These are phyloP conservation scores for Nomada fabriciana DNA, from an alignment of 2,888 invertebrate genomes.

Conservation along the genomic window DNA sequence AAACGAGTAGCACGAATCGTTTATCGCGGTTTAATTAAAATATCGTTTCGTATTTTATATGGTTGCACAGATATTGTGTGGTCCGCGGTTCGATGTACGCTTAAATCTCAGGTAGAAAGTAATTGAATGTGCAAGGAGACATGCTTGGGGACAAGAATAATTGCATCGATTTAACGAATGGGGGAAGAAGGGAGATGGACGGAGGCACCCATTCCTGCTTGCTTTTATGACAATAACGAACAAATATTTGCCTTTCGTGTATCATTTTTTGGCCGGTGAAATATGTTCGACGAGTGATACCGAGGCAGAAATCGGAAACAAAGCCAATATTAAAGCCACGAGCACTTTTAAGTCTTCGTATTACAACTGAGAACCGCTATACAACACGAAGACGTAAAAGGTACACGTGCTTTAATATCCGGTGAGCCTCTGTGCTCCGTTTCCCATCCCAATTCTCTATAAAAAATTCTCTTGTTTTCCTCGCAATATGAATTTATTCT, in stretches of 20 bases:
- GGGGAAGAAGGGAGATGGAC: too few species aligned
- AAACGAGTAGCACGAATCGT: background rate
- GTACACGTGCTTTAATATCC: conserved; percentile 46
- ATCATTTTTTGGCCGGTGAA: conserved; percentile 9
- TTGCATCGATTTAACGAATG: too few species aligned
- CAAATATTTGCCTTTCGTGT: background rate
- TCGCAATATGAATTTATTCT: too few species aligned
- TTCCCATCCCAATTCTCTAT: background rate
- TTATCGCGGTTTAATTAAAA: conserved; percentile 42
- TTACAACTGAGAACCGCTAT: conserved; percentile 25
- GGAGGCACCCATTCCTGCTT: too few species aligned
- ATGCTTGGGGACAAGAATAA: too few species aligned
- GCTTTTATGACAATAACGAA: too few species aligned
- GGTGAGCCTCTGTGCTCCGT: background rate
- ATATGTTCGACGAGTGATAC: conserved; percentile 37
- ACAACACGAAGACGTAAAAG: conserved; percentile 45
- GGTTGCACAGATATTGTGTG: background rate
- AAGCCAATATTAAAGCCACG: conserved; percentile 56
- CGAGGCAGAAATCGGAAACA: conserved; percentile 55
- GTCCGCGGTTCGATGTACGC: background rate
- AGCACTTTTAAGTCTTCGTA: conserved; percentile 47
- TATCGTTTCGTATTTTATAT: conserved; percentile 31
- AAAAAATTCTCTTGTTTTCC: background rate
- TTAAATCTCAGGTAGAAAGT: background rate
- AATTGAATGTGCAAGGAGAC: too few species aligned